Conservation (phyloP, 1,140 invertebrate species). For the Drosophila nikananu region DNA sequence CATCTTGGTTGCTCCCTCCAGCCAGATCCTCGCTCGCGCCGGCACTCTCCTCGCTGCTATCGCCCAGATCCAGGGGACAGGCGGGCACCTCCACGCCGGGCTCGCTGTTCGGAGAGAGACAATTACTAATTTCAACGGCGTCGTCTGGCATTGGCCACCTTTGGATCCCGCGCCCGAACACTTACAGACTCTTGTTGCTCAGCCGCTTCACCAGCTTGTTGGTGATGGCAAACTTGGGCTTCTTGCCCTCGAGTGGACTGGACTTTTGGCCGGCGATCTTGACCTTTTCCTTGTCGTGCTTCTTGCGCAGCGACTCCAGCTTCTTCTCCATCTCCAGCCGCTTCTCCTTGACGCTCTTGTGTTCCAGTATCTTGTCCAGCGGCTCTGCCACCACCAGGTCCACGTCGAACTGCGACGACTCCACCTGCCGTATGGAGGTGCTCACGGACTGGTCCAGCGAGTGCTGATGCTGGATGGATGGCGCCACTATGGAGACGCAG, state of each 20-base stretch:
- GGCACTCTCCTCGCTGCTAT: conserved; percentile 84
- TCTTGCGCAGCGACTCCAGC: conserved; percentile 92
- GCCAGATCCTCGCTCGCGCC: conserved; percentile 83
- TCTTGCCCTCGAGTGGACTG: conserved; percentile 87
- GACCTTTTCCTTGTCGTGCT: conserved; percentile 93
- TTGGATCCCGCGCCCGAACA: conserved; percentile 53
- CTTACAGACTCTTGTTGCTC: conserved; percentile 94
- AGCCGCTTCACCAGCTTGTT: conserved; percentile 92
- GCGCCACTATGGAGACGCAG: conserved; percentile 38
- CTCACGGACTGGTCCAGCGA: conserved; percentile 75
- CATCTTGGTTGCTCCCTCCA: conserved; percentile 85
- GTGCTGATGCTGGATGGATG: conserved; percentile 79
- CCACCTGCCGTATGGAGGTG: conserved; percentile 77
- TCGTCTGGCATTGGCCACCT: conserved; percentile 62
- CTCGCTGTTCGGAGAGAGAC: conserved; percentile 80
- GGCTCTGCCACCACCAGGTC: conserved; percentile 91
- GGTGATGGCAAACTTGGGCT: conserved; percentile 90
- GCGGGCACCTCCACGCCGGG: conserved; percentile 79
- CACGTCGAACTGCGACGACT: conserved; percentile 84
- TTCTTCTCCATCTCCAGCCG: conserved; percentile 94
- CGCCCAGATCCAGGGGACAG: conserved; percentile 74
- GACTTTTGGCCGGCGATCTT: conserved; percentile 88
- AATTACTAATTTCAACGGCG: conserved; percentile 81
- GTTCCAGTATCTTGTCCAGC: conserved; percentile 92
- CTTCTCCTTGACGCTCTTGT: conserved; percentile 93